These are phyloP conservation scores for Porites cylindrica DNA, from an alignment of 92 coral and sea anemone genomes.

Conservation along the genomic window DNA sequence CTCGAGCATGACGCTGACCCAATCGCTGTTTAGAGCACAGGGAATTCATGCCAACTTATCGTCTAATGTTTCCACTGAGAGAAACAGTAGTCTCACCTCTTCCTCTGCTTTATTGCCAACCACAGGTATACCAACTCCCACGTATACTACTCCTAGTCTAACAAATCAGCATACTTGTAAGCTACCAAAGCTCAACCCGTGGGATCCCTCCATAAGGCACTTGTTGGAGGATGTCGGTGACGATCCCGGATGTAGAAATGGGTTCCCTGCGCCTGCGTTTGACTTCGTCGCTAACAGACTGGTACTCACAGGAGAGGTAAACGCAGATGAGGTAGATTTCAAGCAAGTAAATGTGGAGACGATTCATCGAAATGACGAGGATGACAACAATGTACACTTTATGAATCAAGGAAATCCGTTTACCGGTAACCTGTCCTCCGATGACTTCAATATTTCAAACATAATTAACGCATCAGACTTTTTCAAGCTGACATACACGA, in stretches of 20 bases:
- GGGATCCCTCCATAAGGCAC: slow-evolving; percentile 82
- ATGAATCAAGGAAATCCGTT: slow-evolving; percentile 39
- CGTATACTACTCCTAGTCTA: slow-evolving; percentile 16
- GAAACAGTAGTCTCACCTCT: not conserved
- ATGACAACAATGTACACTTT: slow-evolving; percentile 36
- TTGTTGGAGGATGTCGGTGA: slow-evolving; percentile 79
- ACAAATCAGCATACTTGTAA: slow-evolving; percentile 57
- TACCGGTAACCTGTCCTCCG: not conserved
- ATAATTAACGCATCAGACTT: slow-evolving; percentile 73
- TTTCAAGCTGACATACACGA: slow-evolving; percentile 60
- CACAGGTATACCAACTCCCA: slow-evolving; percentile 30
- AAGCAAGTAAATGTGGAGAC: slow-evolving; percentile 56
- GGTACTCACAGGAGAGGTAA: slow-evolving; percentile 50
- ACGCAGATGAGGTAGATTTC: slow-evolving; percentile 17
- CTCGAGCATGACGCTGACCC: not conserved
- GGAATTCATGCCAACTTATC: not conserved
- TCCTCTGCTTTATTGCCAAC: not conserved
- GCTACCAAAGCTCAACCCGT: slow-evolving; percentile 83
- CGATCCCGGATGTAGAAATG: slow-evolving; percentile 74
- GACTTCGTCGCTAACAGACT: slow-evolving; percentile 75
- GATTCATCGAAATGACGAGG: slow-evolving; percentile 59
- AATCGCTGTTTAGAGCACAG: not conserved
- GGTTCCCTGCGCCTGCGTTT: slow-evolving; percentile 67
- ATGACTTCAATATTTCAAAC: slow-evolving; percentile 26
- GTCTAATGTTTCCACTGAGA: not conserved